A percentile compares a stretch with the other conserved stretches of the same genome.
phyloP scores from a whole-genome alignment of 1,140 invertebrate species.

The Aphaenogaster rudis region DNA sequence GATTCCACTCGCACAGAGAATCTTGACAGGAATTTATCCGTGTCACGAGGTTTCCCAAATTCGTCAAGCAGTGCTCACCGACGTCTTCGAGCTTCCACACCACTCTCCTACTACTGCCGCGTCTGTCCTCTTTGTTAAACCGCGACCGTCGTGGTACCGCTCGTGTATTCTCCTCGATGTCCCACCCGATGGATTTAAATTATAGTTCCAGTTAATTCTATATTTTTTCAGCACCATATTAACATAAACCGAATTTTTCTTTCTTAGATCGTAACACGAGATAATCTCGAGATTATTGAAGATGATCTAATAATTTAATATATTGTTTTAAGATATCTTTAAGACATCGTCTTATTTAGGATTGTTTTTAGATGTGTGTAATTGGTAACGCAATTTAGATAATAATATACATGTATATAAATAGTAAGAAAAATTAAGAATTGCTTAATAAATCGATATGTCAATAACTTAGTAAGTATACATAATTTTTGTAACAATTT shows the following conservation, averaged over 20 bases:
- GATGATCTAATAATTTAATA: too few relatives aligned
- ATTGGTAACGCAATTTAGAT: too few relatives aligned
- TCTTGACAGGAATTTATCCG: not conserved
- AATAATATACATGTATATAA: too few relatives aligned
- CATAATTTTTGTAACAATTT: too few relatives aligned
- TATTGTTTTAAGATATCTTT: too few relatives aligned
- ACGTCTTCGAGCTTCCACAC: conserved; percentile 60
- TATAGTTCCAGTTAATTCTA: conserved; percentile 4
- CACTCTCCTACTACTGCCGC: conserved; percentile 36
- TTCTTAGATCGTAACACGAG: not conserved
- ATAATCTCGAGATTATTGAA: too few relatives aligned
- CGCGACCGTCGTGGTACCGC: conserved; percentile 40
- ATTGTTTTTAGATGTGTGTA: too few relatives aligned
- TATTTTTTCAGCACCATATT: not conserved
- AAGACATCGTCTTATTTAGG: too few relatives aligned
- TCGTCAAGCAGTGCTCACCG: not conserved
- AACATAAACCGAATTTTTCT: not conserved
- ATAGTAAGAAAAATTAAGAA: too few relatives aligned
- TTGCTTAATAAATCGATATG: too few relatives aligned
- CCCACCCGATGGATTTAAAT: conserved; percentile 14
- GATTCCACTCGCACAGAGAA: not conserved
- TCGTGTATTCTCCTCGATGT: conserved; percentile 16
- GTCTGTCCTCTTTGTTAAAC: conserved; percentile 30
- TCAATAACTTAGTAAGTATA: too few relatives aligned
- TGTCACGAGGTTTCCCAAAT: not conserved